Evolutionary conservation across 2,113 vertebrate genomes (phyloP).

Genomic region (Macroglossus sobrinus): DNA sequence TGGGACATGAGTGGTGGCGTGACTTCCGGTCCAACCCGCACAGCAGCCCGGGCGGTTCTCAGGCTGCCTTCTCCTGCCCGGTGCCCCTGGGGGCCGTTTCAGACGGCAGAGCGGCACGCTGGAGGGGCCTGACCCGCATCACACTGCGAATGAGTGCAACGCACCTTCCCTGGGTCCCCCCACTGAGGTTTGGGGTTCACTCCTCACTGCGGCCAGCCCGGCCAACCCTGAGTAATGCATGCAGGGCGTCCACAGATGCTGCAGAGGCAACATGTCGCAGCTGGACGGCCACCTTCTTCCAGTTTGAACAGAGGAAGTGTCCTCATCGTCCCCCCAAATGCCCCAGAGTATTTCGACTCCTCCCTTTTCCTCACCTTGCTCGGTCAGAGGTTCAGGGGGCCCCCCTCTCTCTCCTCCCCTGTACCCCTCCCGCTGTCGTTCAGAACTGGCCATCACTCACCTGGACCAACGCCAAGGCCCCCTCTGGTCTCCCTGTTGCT

Average conservation of each 20-base stretch:
- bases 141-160: not conserved
- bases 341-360: not conserved
- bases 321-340: rapidly evolving
- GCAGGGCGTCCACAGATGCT: no score
- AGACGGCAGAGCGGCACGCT: rapidly evolving
- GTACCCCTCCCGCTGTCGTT: rapidly evolving
- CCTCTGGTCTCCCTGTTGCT: not conserved
- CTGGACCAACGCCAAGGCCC: rapidly evolving
- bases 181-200: not conserved
- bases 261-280: rapidly evolving
- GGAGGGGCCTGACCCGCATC: rapidly evolving
- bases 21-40: not conserved
- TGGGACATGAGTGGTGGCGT: rapidly evolving
- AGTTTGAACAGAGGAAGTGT: rapidly evolving
- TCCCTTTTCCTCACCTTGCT: not conserved
- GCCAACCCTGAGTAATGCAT: rapidly evolving
- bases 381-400: not conserved
- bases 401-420: rapidly evolving
- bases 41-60: not conserved
- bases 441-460: rapidly evolving
- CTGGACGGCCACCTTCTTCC: not conserved
- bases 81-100: not conserved
- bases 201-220: not conserved
- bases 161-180: not conserved
- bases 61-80: not conserved